A percentile compares a stretch with the other conserved stretches of the same genome.
These are phyloP conservation scores for Lasioglossum pauxillum DNA, from an alignment of 2,888 invertebrate species.

Conservation along the genomic window DNA sequence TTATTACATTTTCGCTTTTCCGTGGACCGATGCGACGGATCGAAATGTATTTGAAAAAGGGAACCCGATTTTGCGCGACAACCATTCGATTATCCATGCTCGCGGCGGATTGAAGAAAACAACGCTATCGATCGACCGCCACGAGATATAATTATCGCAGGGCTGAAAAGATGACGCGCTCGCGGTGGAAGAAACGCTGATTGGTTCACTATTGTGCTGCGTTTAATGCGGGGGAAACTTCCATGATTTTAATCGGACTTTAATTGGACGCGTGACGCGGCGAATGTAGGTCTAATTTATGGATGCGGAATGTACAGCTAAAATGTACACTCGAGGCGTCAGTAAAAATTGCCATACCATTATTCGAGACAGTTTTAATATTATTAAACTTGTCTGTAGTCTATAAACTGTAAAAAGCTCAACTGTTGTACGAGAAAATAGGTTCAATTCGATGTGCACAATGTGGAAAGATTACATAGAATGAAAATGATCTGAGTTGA, in stretches of 20 bases:
- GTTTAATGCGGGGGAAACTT: neutral
- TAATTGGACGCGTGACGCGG: no score
- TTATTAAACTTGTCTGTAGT: no score
- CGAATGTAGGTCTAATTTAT: no score
- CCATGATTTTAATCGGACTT: neutral
- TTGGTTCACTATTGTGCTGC: neutral
- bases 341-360: no score
- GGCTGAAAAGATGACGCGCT: neutral
- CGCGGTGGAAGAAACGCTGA: neutral
- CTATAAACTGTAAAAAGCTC: no score
- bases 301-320: no score
- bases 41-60: neutral
- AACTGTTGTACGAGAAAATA: no score
- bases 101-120: neutral
- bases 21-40: neutral
- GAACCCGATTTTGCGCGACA: neutral
- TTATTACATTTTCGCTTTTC: neutral
- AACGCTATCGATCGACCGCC: neutral
- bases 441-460: no score
- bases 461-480: no score
- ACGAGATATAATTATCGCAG: neutral
- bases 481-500: no score
- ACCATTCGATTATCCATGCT: neutral
- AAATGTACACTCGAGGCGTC: no score
- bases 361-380: no score